A percentile compares a stretch with the other conserved stretches of the same genome.
Conservation (phyloP, 2,113 vertebrate genomes). For the Martes martes region DNA sequence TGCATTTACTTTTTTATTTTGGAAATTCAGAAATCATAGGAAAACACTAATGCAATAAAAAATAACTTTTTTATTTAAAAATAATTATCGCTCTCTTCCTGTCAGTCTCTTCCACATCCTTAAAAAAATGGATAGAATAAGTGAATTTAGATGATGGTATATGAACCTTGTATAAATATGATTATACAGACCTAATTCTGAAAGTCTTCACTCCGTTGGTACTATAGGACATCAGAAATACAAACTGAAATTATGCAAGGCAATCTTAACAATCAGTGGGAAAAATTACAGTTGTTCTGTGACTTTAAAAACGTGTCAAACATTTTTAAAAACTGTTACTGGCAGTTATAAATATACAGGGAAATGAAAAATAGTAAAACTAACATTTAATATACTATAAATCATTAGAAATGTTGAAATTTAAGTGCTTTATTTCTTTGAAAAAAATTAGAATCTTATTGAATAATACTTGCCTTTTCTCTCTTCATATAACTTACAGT, state of each 20-base stretch:
- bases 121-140: background rate
- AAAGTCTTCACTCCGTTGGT: background rate
- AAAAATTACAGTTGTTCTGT: background rate
- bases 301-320: background rate
- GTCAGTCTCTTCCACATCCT: background rate
- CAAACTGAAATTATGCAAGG: background rate
- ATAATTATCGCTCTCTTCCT: background rate
- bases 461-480: background rate
- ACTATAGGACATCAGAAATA: background rate
- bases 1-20: background rate
- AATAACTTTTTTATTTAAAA: background rate
- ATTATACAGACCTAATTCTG: background rate
- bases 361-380: background rate
- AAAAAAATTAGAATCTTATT: background rate
- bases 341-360: background rate
- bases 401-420: background rate
- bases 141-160: background rate
- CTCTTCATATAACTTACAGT: background rate
- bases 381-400: background rate
- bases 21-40: background rate
- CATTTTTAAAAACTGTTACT: background rate
- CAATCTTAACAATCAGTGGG: background rate
- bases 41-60: background rate
- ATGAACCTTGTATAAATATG: background rate
- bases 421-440: background rate